Percentiles rank a stretch among this genome's conserved stretches.
phyloP scores from a whole-genome alignment of 2,113 vertebrate species.

The Platysteira castanea region DNA sequence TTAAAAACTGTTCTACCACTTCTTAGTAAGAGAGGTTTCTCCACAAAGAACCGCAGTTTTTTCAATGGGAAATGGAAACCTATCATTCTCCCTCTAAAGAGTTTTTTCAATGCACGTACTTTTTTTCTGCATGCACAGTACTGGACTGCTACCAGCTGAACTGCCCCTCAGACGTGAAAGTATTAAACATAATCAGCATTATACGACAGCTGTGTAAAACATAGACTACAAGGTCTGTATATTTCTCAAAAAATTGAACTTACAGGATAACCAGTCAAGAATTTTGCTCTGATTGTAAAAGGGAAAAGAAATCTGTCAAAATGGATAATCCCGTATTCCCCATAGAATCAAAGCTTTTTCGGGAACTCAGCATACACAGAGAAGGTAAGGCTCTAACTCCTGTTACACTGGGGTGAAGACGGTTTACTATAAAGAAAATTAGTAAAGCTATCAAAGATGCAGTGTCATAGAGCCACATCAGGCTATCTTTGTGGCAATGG shows the following conservation, averaged over 20 bases:
- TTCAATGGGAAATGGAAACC: not conserved
- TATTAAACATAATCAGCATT: not conserved
- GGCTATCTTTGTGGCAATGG: not conserved
- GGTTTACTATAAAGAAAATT: not conserved
- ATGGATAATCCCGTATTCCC: not conserved
- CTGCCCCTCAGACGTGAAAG: not conserved
- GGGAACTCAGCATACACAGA: not conserved
- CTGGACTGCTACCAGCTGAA: not conserved
- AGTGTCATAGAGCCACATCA: not conserved
- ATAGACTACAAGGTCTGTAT: not conserved
- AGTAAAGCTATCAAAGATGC: not conserved
- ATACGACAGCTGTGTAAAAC: not conserved
- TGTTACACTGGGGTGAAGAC: not conserved
- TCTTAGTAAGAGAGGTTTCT: not conserved
- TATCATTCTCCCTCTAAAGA: not conserved
- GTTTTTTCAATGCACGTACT: not conserved
- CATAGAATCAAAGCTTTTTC: not conserved
- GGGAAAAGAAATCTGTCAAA: not conserved
- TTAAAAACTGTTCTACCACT: not conserved
- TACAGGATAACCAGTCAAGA: not conserved
- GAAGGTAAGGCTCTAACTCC: not conserved
- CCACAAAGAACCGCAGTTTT: not conserved
- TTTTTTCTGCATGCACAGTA: not conserved
- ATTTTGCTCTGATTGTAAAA: not conserved
- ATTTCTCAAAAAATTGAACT: not conserved